Evolutionary conservation across 2,113 vertebrate genomes (phyloP).

Genomic region (Canis aureus): DNA sequence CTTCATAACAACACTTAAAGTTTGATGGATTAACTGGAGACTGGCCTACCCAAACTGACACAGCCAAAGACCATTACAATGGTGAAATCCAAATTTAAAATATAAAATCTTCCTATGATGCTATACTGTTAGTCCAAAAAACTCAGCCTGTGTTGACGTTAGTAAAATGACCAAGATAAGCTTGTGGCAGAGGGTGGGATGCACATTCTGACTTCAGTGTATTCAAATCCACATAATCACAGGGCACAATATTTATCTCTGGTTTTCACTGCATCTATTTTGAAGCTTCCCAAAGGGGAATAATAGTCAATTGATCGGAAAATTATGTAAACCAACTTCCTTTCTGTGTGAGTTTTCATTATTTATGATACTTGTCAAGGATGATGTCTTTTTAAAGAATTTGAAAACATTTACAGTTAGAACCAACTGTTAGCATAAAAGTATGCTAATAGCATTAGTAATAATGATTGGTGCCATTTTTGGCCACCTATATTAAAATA

Average conservation of each 20-base stretch:
- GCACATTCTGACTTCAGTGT: background rate
- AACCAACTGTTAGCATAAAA: background rate
- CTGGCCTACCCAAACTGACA: background rate
- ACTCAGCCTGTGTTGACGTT: background rate
- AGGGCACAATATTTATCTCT: background rate
- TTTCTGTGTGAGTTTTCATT: background rate
- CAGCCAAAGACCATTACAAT: background rate
- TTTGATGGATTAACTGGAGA: background rate
- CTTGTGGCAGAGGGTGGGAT: background rate
- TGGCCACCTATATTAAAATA: constrained; percentile 3
- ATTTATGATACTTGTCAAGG: background rate
- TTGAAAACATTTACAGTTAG: constrained; percentile 5
- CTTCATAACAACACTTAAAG: background rate
- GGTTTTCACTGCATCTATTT: constrained; percentile 5
- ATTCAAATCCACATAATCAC: background rate
- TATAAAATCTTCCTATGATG: background rate
- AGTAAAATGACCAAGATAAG: background rate
- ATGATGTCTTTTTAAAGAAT: background rate
- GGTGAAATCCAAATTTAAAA: background rate
- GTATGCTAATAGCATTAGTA: background rate
- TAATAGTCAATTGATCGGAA: background rate
- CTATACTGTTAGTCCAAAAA: background rate
- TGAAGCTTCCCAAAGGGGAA: constrained; percentile 32
- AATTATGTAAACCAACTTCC: background rate
- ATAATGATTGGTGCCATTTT: background rate